phyloP scores from a whole-genome alignment of 2,797 vertebrate genomes.

The Paramormyrops hopkinsi region DNA sequence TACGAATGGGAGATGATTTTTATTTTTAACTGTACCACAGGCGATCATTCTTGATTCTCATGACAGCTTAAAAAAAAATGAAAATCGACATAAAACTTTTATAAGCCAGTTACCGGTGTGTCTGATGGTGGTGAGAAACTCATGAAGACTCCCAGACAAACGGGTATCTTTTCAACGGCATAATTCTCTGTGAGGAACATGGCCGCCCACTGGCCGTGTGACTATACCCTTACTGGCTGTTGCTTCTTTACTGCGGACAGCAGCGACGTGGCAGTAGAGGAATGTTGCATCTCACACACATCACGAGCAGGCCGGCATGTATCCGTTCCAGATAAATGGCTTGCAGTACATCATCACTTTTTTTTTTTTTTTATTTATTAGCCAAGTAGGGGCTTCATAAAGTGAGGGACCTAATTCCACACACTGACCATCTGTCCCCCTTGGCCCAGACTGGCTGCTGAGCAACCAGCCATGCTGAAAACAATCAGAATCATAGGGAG shows the following conservation, averaged over 20 bases:
- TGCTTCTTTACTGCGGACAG: background rate
- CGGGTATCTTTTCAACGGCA: background rate
- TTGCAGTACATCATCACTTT: conserved; percentile 39
- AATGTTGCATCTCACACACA: background rate
- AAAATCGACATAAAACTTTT: background rate
- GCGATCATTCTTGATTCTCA: background rate
- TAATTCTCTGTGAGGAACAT: background rate
- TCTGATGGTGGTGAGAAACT: background rate
- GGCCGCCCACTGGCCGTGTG: background rate
- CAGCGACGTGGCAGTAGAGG: background rate
- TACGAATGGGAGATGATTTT: background rate
- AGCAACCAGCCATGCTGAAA: conserved; percentile 36
- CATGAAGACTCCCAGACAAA: background rate
- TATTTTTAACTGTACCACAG: background rate
- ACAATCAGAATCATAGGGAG: conserved; percentile 49
- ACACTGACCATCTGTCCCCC: conserved; percentile 53
- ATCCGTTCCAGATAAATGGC: conserved; percentile 23
- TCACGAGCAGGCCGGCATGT: background rate
- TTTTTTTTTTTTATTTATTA: conserved; percentile 41
- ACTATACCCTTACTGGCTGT: background rate
- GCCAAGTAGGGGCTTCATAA: conserved; percentile 45
- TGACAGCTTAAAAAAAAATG: background rate
- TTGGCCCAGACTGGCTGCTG: conserved; percentile 47
- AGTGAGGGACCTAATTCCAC: conserved; percentile 33
- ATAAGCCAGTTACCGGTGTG: background rate